Evolutionary conservation across 2,797 vertebrate genomes (phyloP).

Genomic region (Helarctos malayanus): DNA sequence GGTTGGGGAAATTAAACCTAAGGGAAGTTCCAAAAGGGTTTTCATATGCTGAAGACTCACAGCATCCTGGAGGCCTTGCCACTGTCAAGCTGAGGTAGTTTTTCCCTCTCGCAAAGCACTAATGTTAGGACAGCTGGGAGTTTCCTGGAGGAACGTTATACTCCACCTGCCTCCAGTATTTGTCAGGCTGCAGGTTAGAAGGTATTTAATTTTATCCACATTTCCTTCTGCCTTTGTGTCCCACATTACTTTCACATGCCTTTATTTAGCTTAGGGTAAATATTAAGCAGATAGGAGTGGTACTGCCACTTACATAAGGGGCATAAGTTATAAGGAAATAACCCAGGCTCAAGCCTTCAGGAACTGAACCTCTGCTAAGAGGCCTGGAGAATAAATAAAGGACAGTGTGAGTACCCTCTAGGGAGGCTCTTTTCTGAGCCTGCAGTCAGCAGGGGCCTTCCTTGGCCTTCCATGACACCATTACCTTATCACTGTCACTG

Average conservation of each 20-base stretch:
- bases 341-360: not conserved
- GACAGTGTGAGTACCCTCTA: not conserved
- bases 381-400: not conserved
- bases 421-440: not conserved
- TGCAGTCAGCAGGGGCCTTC: not conserved
- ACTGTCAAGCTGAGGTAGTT: not conserved
- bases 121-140: not conserved
- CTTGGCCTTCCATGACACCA: not conserved
- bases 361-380: not conserved
- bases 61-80: not conserved
- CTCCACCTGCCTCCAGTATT: not conserved
- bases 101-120: not conserved
- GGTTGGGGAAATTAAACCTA: not conserved
- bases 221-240: not conserved
- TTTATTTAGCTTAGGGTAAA: not conserved
- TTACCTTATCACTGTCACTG: not conserved
- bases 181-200: not conserved
- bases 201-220: not conserved
- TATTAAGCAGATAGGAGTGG: not conserved
- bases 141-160: not conserved
- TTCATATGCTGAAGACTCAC: not conserved
- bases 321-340: not conserved
- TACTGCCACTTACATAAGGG: not conserved
- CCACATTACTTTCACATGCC: not conserved
- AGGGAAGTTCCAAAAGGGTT: not conserved